A percentile compares a stretch with the other conserved stretches of the same genome.
phyloP scores from a whole-genome alignment of 1,140 invertebrate species.

The Octopus sinensis region DNA sequence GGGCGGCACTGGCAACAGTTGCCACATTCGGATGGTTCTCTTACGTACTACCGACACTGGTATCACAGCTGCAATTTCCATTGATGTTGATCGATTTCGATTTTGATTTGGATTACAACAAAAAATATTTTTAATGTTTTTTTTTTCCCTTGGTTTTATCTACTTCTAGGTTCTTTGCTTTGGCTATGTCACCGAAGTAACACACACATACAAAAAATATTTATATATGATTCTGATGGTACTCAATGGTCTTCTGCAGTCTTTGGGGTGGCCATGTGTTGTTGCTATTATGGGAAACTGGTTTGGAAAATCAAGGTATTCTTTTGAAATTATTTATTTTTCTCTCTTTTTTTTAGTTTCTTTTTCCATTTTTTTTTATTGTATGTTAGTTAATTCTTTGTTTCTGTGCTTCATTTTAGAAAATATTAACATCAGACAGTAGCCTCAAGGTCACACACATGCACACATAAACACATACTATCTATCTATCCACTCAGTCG shows the following conservation, averaged over 20 bases:
- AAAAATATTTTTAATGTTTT: background rate
- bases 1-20: too few species aligned
- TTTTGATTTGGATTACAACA: too few species aligned
- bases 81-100: too few species aligned
- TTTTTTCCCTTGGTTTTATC: constrained; percentile 14
- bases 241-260: constrained; percentile 83
- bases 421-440: background rate
- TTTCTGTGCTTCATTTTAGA: background rate
- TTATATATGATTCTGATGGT: constrained; percentile 63
- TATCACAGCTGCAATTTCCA: too few species aligned
- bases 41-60: too few species aligned
- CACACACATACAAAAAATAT: constrained; percentile 55
- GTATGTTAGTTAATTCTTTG: background rate
- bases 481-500: too few species aligned
- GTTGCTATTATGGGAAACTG: constrained; percentile 93
- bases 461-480: background rate
- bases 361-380: constrained; percentile 1
- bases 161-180: constrained; percentile 58
- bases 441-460: background rate
- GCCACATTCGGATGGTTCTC: too few species aligned
- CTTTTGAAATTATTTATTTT: constrained; percentile 6
- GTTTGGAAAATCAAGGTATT: constrained; percentile 81
- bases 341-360: background rate
- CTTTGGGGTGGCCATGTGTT: constrained; percentile 89
- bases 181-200: constrained; percentile 59